phyloP scores from a whole-genome alignment of 2,888 invertebrate genomes.

The Agonopterix subpropinquella region DNA sequence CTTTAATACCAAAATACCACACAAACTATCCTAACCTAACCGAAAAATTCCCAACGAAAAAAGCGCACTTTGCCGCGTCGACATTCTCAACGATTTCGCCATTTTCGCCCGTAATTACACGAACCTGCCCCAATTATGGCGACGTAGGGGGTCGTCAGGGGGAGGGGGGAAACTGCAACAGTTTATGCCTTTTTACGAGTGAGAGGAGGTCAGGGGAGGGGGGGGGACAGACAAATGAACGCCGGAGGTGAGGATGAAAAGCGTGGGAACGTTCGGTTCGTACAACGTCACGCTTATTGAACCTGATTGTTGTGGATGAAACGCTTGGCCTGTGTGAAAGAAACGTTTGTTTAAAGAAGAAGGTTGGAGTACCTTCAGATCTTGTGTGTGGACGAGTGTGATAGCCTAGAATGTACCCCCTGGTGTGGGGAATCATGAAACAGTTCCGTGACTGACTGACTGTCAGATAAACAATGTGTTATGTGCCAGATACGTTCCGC shows the following conservation, averaged over 20 bases:
- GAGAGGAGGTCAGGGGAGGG: conserved; percentile 1
- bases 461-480: too few relatives aligned
- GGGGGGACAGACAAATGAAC: conserved; percentile 8
- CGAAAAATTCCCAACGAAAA: not conserved
- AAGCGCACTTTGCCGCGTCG: not conserved
- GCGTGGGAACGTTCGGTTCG: conserved; percentile 15
- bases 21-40: too few relatives aligned
- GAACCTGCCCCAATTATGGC: conserved; percentile 21
- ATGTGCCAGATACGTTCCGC: too few relatives aligned
- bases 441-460: too few relatives aligned
- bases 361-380: too few relatives aligned
- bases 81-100: conserved; percentile 18
- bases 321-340: too few relatives aligned
- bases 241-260: conserved; percentile 21
- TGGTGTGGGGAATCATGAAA: too few relatives aligned
- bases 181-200: conserved; percentile 19
- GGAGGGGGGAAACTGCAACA: conserved; percentile 24
- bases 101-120: conserved; percentile 22
- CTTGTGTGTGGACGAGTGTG: too few relatives aligned
- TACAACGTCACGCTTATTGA: not conserved
- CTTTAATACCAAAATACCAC: too few relatives aligned
- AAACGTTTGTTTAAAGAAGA: too few relatives aligned
- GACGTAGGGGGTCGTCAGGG: conserved; percentile 3
- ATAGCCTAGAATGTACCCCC: too few relatives aligned
- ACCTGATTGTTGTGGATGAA: not conserved